Percentiles rank a stretch among this genome's conserved stretches.
Conservation (phyloP, 1,140 invertebrate genomes). For the Drosophila equinoxialis region DNA sequence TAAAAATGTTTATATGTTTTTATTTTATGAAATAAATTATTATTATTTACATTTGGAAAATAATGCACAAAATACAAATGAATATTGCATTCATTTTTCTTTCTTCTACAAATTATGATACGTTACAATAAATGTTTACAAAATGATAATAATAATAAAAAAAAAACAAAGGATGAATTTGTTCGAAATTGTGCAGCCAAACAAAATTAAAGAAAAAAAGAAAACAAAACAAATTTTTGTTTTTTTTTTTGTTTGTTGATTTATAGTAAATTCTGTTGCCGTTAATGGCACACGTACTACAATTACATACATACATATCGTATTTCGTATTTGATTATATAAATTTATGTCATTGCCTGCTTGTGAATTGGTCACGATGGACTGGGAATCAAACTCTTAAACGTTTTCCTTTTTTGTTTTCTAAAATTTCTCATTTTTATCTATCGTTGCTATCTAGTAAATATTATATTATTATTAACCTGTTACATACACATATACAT, state of each 20-base stretch:
- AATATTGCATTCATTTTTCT: slow-evolving; percentile 60
- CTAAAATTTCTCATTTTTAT: not conserved
- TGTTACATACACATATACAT: slow-evolving; percentile 15
- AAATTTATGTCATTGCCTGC: slow-evolving; percentile 23
- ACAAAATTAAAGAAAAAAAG: not conserved
- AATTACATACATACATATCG: slow-evolving; percentile 45
- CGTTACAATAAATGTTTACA: slow-evolving; percentile 9
- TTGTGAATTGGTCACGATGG: slow-evolving; percentile 1
- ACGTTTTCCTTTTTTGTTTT: not conserved
- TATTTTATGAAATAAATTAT: slow-evolving; percentile 79
- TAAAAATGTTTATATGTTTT: slow-evolving; percentile 70
- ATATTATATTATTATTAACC: slow-evolving; percentile 16
- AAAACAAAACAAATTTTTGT: slow-evolving; percentile 1
- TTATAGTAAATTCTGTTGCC: slow-evolving; percentile 26
- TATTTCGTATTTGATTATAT: slow-evolving; percentile 11
- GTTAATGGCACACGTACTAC: slow-evolving; percentile 60
- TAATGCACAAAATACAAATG: slow-evolving; percentile 78
- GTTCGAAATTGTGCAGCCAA: not conserved
- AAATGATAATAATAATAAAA: slow-evolving; percentile 27
- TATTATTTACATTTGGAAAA: slow-evolving; percentile 78
- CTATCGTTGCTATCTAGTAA: slow-evolving; percentile 12
- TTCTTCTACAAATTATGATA: slow-evolving; percentile 52
- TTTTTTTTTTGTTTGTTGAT: slow-evolving; percentile 1
- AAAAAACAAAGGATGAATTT: slow-evolving; percentile 39
- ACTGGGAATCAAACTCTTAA: slow-evolving; percentile 1